Evolutionary conservation across 2,797 vertebrate genomes (phyloP).

Genomic region (Dendrocincla fuliginosa): DNA sequence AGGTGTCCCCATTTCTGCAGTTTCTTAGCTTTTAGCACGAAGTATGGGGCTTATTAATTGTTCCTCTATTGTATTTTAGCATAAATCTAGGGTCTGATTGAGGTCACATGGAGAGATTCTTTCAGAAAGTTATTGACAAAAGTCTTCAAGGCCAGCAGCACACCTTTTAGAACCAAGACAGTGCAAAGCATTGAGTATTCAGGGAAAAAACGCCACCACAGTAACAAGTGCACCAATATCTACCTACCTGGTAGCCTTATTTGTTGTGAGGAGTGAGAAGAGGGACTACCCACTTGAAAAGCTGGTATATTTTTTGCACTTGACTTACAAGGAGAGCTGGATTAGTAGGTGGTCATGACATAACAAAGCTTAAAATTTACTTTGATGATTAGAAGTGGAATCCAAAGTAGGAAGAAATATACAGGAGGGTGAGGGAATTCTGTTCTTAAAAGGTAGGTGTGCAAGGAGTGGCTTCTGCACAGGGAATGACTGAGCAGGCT

Average conservation of each 20-base stretch:
- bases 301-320: neutral
- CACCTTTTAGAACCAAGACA: neutral
- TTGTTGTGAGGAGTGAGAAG: neutral
- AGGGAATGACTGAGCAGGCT: neutral
- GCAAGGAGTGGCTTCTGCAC: neutral
- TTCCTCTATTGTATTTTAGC: neutral
- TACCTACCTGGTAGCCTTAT: neutral
- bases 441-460: neutral
- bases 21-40: neutral
- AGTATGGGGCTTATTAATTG: neutral
- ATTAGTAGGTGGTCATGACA: neutral
- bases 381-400: neutral
- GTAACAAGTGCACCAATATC: neutral
- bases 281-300: neutral
- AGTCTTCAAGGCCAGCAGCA: neutral
- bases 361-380: neutral
- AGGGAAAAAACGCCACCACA: neutral
- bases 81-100: neutral
- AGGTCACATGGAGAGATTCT: neutral
- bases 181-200: rapidly evolving
- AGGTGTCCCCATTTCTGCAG: neutral
- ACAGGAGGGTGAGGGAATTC: neutral
- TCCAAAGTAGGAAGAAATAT: neutral
- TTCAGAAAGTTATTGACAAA: neutral
- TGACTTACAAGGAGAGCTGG: rapidly evolving